These are phyloP conservation scores for Melanotaenia pygmaea DNA, from an alignment of 2,797 vertebrate genomes.

Conservation along the genomic window DNA sequence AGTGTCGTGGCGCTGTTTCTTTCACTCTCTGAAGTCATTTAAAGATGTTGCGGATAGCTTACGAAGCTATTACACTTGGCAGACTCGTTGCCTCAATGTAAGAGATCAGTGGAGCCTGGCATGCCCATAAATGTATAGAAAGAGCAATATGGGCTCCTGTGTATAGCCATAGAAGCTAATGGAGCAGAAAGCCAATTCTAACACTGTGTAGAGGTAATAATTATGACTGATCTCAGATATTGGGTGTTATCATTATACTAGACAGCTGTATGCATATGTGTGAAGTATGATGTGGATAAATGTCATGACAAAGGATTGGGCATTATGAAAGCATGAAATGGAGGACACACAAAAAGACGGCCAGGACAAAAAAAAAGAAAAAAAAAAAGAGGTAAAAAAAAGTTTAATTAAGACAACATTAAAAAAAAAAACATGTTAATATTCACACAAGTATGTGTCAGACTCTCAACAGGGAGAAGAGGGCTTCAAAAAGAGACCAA, in stretches of 20 bases:
- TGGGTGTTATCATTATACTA: slow-evolving; percentile 52
- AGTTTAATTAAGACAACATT: slow-evolving; percentile 8
- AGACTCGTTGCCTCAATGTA: slow-evolving; percentile 49
- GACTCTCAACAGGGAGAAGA: not conserved
- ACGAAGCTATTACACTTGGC: slow-evolving; percentile 65
- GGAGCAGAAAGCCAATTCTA: slow-evolving; percentile 70
- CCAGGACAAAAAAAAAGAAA: not conserved
- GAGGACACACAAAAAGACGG: slow-evolving; percentile 6
- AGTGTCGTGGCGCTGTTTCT: slow-evolving; percentile 34
- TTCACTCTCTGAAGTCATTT: slow-evolving; percentile 46
- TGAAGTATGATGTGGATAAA: slow-evolving; percentile 49
- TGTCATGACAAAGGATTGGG: slow-evolving; percentile 15
- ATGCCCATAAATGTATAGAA: slow-evolving; percentile 43
- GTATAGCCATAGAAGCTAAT: slow-evolving; percentile 60
- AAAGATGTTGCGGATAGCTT: slow-evolving; percentile 54
- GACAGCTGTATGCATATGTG: slow-evolving; percentile 53
- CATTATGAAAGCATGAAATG: slow-evolving; percentile 7
- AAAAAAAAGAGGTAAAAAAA: not conserved
- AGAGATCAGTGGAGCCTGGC: slow-evolving; percentile 47
- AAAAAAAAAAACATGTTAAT: slow-evolving; percentile 3
- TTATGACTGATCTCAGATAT: slow-evolving; percentile 67
- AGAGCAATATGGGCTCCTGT: slow-evolving; percentile 38
- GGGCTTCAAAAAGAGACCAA: not conserved
- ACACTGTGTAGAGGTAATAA: slow-evolving; percentile 57
- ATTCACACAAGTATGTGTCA: not conserved